A percentile compares a stretch with the other conserved stretches of the same genome.
These are phyloP conservation scores for Thripadectes ignobilis DNA, from an alignment of 2,797 vertebrate species.

Conservation along the genomic window DNA sequence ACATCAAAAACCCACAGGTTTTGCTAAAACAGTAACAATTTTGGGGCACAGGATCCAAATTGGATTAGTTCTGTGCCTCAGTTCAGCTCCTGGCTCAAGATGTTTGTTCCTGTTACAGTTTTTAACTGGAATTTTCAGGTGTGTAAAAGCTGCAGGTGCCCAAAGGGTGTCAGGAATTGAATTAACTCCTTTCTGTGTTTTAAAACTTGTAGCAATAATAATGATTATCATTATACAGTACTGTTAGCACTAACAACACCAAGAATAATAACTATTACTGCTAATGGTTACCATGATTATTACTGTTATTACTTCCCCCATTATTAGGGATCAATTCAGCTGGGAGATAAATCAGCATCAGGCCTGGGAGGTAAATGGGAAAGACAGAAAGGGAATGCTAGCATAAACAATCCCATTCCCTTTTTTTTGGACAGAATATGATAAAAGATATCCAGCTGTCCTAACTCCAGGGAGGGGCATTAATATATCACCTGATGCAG, in stretches of 20 bases:
- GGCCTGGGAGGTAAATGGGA: background rate
- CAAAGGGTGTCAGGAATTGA: background rate
- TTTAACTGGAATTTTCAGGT: background rate
- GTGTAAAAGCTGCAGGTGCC: background rate
- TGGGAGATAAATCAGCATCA: background rate
- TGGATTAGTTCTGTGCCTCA: rapidly evolving
- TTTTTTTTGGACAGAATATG: constrained; percentile 27
- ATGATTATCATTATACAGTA: background rate
- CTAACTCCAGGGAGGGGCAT: constrained; percentile 17
- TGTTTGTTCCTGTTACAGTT: rapidly evolving
- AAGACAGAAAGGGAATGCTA: constrained; percentile 18
- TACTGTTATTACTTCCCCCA: constrained; percentile 28
- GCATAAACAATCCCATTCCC: constrained; percentile 1
- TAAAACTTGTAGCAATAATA: background rate
- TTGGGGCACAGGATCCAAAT: rapidly evolving
- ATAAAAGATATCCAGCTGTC: constrained; percentile 52
- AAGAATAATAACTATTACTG: constrained; percentile 21
- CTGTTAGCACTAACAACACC: constrained; percentile 3
- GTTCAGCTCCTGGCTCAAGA: background rate
- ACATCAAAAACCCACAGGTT: rapidly evolving
- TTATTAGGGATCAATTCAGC: constrained; percentile 14
- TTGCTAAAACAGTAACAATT: background rate
- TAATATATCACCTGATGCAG: constrained; percentile 49
- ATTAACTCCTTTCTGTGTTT: background rate
- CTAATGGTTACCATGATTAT: constrained; percentile 26